These are phyloP conservation scores for Norana najaformis DNA, from an alignment of 2,888 invertebrate species.

Conservation along the genomic window DNA sequence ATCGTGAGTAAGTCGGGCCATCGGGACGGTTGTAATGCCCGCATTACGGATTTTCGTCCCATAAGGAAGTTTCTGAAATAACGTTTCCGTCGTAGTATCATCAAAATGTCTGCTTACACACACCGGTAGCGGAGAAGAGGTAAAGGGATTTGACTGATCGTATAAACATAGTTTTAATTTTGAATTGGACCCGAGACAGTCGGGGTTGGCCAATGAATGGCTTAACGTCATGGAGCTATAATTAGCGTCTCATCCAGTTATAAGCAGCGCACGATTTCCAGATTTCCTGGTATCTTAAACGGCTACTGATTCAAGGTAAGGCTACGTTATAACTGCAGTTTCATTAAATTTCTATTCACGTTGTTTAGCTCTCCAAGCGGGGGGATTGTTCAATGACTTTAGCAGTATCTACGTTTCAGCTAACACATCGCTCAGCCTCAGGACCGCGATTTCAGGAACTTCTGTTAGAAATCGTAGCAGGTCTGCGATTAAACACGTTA, in stretches of 20 bases:
- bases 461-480: background rate
- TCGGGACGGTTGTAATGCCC: background rate
- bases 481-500: too few species aligned
- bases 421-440: background rate
- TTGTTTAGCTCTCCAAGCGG: background rate
- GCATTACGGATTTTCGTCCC: background rate
- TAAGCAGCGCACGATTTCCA: background rate
- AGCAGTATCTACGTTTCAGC: background rate
- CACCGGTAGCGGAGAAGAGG: background rate
- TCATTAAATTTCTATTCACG: background rate
- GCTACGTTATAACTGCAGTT: background rate
- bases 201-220: background rate
- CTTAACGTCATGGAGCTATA: constrained; percentile 10
- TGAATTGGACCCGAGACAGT: background rate
- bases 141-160: background rate
- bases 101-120: background rate
- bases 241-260: background rate
- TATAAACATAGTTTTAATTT: background rate
- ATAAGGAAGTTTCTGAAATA: background rate
- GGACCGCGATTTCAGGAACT: background rate
- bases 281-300: background rate
- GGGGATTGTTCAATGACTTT: background rate
- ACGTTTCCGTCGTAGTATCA: background rate
- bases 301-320: background rate
- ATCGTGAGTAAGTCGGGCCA: background rate